Evolutionary conservation across 2,797 vertebrate genomes (phyloP), one percentile per base, ranked within the genome.

Genomic region (Microcaecilia unicolor): DNA sequence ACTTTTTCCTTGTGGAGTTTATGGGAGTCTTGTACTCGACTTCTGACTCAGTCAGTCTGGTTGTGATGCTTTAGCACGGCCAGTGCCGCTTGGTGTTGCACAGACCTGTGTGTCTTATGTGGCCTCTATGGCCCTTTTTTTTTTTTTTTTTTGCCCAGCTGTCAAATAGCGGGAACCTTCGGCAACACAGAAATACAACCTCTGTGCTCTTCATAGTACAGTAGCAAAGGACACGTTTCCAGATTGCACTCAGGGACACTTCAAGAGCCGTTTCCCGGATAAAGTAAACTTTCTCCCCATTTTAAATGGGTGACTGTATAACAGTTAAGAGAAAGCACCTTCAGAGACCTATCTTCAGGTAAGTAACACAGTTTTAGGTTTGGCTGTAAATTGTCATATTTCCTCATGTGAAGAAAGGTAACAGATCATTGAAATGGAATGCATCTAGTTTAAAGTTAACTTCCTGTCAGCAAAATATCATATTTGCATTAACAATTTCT

Each of bases 251-350:
- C 50, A 57, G 69, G 44, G 55, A n/a, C n/a, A 58, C 64, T 61
- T 72, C 55, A 61, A 71, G 65, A 68, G 45, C 51, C 57, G 44
- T 43, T 82, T 76, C 64, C 63, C 77, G 67, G 70, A 75, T 73
- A 57, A 74, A 64, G 57, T 65, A 53, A 56, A 15, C 31, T 13
- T 73, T 58, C 39, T 24, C 56, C 51, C 57, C 40, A 48, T 76
- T 81, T 84, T 89, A 88, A 88, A 90, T 91, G 89, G 89, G 88
- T 78, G 85, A 87, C 70, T 76, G 80, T 80, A 86, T 91, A 66
- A 86, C 85, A 55, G 83, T 91, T 74, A 90, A 76, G 80, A 90
- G 78, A 74, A 88, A 88, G 56, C 83, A 90, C 70, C 88, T 90
- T 51, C 86, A 90, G 57, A 83, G 84, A 76, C 89, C 89, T 32